phyloP scores from a whole-genome alignment of 2,113 vertebrate species.

The Nipponia nippon region DNA sequence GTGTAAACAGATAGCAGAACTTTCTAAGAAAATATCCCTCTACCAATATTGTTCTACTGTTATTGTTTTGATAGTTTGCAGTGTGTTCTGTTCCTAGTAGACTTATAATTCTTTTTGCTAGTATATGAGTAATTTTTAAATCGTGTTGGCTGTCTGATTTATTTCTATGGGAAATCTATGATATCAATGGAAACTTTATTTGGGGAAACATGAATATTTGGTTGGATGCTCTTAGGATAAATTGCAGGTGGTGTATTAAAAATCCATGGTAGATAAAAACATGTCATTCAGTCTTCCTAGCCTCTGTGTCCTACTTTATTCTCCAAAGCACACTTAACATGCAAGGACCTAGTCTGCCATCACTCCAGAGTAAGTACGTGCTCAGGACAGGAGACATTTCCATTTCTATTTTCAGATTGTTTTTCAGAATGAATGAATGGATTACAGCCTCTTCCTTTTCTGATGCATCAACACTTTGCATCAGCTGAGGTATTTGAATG shows the following conservation, averaged over 20 bases:
- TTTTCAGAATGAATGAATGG: neutral
- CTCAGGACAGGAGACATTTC: neutral
- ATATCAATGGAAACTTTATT: neutral
- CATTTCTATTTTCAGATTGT: neutral
- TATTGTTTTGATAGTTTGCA: neutral
- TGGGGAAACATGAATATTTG: neutral
- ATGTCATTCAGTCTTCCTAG: neutral
- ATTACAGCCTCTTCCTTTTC: neutral
- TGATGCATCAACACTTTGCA: neutral
- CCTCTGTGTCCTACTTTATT: neutral
- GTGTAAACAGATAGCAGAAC: neutral
- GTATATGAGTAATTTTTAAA: neutral
- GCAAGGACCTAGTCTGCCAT: neutral
- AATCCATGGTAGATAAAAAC: neutral
- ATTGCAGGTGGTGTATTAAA: neutral
- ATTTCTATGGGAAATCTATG: neutral
- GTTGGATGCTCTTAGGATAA: neutral
- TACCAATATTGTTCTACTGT: fast-evolving
- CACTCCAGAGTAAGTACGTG: neutral
- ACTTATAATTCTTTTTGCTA: neutral
- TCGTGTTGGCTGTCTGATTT: neutral
- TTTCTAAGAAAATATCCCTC: neutral
- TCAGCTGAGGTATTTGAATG: neutral
- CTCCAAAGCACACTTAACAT: neutral
- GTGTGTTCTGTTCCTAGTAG: neutral